A percentile compares a stretch with the other conserved stretches of the same genome.
Conservation (phyloP, 2,797 vertebrate species). For the Darevskia nairensis region DNA sequence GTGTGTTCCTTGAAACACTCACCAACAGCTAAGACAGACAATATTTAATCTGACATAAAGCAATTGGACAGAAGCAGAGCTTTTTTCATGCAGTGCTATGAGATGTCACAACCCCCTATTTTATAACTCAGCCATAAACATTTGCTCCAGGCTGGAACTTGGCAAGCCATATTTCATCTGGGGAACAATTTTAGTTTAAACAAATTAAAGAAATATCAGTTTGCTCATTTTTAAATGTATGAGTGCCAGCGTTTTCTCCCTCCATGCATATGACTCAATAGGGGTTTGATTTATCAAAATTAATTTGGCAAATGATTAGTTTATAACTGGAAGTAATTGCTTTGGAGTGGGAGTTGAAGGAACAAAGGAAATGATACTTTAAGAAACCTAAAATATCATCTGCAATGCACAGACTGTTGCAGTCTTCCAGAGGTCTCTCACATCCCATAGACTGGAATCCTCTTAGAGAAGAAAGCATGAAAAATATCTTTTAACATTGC, state of each 20-base stretch:
- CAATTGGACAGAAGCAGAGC: slow-evolving; percentile 54
- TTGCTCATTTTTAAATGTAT: slow-evolving; percentile 51
- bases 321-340: slow-evolving; percentile 46
- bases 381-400: slow-evolving; percentile 37
- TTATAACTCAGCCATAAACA: slow-evolving; percentile 64
- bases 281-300: slow-evolving; percentile 61
- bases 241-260: slow-evolving; percentile 31
- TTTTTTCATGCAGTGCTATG: slow-evolving; percentile 25
- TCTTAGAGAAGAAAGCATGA: neutral
- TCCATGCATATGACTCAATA: slow-evolving; percentile 17
- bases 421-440: neutral
- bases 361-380: slow-evolving; percentile 9
- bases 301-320: slow-evolving; percentile 61
- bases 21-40: slow-evolving; percentile 54
- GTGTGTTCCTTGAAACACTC: slow-evolving; percentile 36
- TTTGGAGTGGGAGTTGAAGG: slow-evolving; percentile 28
- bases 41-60: slow-evolving; percentile 58
- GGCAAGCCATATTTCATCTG: slow-evolving; percentile 46
- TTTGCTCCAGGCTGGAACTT: slow-evolving; percentile 64
- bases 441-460: neutral
- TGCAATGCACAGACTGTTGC: neutral
- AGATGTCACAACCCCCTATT: slow-evolving; percentile 55
- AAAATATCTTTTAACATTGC: neutral
- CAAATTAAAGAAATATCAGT: slow-evolving; percentile 65
- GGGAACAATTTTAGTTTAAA: slow-evolving; percentile 62